These are phyloP conservation scores for Tympanuchus pallidicinctus DNA, from an alignment of 2,113 vertebrate species.

Conservation along the genomic window DNA sequence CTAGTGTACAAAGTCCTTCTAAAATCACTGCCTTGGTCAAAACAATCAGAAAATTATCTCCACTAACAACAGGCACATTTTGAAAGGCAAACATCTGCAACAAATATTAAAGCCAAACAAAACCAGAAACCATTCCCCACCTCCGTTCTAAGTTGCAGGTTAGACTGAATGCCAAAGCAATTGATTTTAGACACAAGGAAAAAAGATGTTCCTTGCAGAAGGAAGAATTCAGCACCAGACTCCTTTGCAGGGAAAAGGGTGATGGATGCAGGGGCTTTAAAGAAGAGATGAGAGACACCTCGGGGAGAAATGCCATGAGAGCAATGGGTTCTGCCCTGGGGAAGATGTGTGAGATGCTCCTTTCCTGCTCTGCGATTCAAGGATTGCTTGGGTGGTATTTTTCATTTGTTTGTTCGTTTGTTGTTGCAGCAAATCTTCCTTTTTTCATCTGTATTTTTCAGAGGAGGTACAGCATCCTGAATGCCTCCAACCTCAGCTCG, in stretches of 20 bases:
- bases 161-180: neutral
- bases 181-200: neutral
- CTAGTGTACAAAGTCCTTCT: neutral
- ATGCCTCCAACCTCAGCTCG: fast-evolving
- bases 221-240: neutral
- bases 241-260: neutral
- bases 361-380: neutral
- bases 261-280: neutral
- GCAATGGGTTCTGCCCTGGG: neutral
- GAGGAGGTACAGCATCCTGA: neutral
- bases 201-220: neutral
- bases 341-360: neutral
- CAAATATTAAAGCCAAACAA: neutral
- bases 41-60: neutral
- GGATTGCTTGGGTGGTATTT: neutral
- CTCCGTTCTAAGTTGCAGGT: neutral
- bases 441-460: fast-evolving
- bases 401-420: too few species aligned
- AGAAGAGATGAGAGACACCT: neutral
- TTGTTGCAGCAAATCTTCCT: neutral
- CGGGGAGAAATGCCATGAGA: neutral
- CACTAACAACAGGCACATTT: fast-evolving
- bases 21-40: neutral
- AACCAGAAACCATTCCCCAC: neutral
- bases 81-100: neutral